Conservation (phyloP, 2,797 vertebrate species). For the Muscicapa comitata region DNA sequence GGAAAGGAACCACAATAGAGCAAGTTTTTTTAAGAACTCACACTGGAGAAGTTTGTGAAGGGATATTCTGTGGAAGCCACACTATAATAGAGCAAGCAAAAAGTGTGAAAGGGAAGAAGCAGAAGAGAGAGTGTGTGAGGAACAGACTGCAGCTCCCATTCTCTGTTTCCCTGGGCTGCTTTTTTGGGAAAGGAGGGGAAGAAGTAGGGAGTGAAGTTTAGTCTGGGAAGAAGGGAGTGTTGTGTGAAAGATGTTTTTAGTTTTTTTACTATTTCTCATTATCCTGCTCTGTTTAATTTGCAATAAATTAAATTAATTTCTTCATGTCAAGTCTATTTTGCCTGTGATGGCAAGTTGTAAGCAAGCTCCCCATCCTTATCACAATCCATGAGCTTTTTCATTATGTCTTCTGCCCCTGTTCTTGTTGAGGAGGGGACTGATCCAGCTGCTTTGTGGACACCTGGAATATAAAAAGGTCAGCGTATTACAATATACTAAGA, state of each 20-base stretch:
- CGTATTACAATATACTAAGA: too few relatives aligned
- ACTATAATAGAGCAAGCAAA: not conserved
- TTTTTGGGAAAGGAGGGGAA: not conserved
- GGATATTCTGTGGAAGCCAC: not conserved
- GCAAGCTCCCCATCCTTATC: not conserved
- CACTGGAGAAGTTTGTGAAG: not conserved
- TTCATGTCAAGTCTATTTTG: not conserved
- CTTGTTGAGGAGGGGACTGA: not conserved
- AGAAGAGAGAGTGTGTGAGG: not conserved
- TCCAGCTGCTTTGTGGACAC: not conserved
- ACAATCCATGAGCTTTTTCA: accelerated
- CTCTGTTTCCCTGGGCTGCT: accelerated
- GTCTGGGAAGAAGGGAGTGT: not conserved
- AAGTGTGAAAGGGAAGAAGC: not conserved
- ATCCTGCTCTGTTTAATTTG: not conserved
- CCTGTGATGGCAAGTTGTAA: not conserved
- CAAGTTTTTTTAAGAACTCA: not conserved
- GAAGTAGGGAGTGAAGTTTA: not conserved
- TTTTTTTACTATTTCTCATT: not conserved
- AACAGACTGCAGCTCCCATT: not conserved
- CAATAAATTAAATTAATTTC: not conserved
- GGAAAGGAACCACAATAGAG: not conserved
- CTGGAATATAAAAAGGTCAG: not conserved
- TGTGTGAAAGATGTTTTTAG: not conserved
- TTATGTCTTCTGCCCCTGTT: not conserved